A percentile compares a stretch with the other conserved stretches of the same genome.
These are phyloP conservation scores for Chironomus tentans DNA, from an alignment of 2,888 invertebrate species.

Conservation along the genomic window DNA sequence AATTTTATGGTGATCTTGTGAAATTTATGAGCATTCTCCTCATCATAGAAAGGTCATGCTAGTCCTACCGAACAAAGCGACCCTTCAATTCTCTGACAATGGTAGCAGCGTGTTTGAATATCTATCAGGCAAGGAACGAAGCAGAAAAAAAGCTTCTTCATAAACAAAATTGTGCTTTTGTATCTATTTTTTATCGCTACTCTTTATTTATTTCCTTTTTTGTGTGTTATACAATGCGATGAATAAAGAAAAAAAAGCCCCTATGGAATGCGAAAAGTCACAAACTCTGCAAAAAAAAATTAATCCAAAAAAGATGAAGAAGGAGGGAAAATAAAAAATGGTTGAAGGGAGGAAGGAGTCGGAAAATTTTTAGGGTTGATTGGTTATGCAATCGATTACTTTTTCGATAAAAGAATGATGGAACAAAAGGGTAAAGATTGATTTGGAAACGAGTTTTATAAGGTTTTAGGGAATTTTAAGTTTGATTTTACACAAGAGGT, in stretches of 20 bases:
- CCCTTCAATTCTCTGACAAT: too few species aligned
- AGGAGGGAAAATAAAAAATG: not conserved
- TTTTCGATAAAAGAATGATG: too few species aligned
- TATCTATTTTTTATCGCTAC: slow-evolving; percentile 6
- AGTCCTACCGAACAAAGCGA: too few species aligned
- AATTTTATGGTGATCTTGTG: not conserved
- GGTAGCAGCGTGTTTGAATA: not conserved
- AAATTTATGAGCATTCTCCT: not conserved
- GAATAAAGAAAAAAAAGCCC: not conserved
- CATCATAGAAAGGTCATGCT: not conserved
- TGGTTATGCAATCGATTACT: too few species aligned
- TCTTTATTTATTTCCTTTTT: too few species aligned
- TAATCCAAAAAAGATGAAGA: not conserved
- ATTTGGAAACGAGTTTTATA: too few species aligned
- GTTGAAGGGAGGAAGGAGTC: not conserved
- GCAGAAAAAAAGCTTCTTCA: not conserved
- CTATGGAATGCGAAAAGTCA: not conserved
- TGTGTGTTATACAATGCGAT: too few species aligned
- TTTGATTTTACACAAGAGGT: too few species aligned
- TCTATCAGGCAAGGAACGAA: not conserved
- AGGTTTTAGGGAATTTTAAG: too few species aligned
- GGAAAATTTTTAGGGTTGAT: too few species aligned
- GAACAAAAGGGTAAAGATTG: too few species aligned
- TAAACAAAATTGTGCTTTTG: slow-evolving; percentile 15
- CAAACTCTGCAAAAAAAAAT: slow-evolving; percentile 7